Evolutionary conservation across 2,888 invertebrate genomes (phyloP), one percentile per base, ranked within the genome.

Genomic region (Cerastis rubricosa): DNA sequence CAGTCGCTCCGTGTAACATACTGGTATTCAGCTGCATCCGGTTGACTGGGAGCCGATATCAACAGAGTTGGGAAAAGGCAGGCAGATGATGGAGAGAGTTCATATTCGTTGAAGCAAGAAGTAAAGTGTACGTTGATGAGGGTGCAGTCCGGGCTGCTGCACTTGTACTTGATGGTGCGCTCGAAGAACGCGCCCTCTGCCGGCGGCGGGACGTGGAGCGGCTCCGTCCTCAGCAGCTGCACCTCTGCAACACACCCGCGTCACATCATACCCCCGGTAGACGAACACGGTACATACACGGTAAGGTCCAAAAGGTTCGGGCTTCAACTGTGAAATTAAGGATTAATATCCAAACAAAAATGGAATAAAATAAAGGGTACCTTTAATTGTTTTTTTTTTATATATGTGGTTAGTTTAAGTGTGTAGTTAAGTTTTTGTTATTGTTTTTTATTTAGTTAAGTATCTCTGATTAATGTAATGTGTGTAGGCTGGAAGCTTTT

Each of bases 111-210:
- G 14, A 25, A 57, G 17, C 35, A 19, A 57, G 40, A 68, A 40
- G 54, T 40, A 25, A 25, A 49, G 25, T 25, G 29, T 73, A 73
- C 73, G 74, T 57, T 45, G 11, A 2, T 45, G 45, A 74, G 45
- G 74, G 7, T 74, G 74, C 73, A 74, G 14, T 57, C 74, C 12
- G 17, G 2, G 45, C 6, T 0, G 11, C 11, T 1, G 25, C 73
- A 74, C 11, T 17, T 57, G 45, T 35, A 74, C 0, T 7, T 14
- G 14, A 74, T 11, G 25, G 19, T 74, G 19, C 3, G 35, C 45
- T 74, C 74, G 35, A 47, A 47, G 19, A 0, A 8, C n/a, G 19
- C 3, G 74, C 73, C 57, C 19, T 74, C 74, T 1, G 9, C 17
- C 6, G 74, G 73, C 19, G 73, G 11, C 0, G 3, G 1, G n/a